Evolutionary conservation across 2,888 invertebrate species (phyloP).

Genomic region (Leptinotarsa peninsularis): DNA sequence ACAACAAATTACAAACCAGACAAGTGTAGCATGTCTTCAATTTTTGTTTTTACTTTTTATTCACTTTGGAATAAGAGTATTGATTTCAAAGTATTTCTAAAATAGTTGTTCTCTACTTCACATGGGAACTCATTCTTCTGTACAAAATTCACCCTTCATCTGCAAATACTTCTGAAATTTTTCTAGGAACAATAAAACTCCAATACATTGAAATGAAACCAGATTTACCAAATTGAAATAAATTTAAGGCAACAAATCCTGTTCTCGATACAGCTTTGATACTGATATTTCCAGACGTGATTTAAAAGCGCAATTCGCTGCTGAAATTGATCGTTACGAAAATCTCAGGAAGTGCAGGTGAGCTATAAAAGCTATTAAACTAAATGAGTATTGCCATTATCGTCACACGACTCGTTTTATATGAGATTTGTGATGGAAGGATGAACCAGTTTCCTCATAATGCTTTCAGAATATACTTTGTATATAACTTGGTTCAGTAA

Average conservation of each 20-base stretch:
- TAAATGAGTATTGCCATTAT: constrained; percentile 19
- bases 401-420: constrained; percentile 17
- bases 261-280: constrained; percentile 9
- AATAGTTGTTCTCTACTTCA: too few species aligned
- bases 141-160: neutral
- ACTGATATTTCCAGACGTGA: constrained; percentile 17
- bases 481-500: neutral
- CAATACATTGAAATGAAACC: neutral
- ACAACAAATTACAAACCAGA: too few species aligned
- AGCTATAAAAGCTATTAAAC: constrained; percentile 12
- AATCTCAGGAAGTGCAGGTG: constrained; percentile 18
- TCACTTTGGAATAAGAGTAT: too few species aligned
- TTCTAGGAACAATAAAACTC: neutral
- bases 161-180: neutral
- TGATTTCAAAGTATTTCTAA: too few species aligned
- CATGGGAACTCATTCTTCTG: neutral
- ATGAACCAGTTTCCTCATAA: neutral
- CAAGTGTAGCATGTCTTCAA: too few species aligned
- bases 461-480: neutral
- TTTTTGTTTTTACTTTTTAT: too few species aligned
- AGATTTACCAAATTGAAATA: constrained; percentile 18
- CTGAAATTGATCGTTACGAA: constrained; percentile 19
- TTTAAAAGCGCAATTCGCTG: constrained; percentile 20
- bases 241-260: constrained; percentile 19
- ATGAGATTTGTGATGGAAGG: constrained; percentile 14